Base-by-base conservation (phyloP, 2,797 vertebrate genomes). In the Sebastes vulpes region DNA sequence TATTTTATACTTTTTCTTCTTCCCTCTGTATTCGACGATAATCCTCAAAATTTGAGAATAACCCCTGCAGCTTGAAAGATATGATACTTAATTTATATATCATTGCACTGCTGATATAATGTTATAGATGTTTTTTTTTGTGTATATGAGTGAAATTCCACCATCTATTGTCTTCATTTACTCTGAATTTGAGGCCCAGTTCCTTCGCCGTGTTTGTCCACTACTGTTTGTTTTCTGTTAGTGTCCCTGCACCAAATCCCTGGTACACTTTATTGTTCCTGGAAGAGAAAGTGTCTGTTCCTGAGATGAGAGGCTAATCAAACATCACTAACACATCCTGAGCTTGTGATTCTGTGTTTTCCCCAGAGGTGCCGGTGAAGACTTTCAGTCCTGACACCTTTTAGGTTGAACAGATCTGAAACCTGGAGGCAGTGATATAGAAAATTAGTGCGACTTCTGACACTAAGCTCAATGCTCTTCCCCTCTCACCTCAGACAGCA, bases 331-430 rank as follows among this genome's bases (percentile, higher is more conserved):
- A 68, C 79, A 76, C 56, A 6, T 29, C 54, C 28, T 3, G 54
- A 57, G 46, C 38, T 61, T 26, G 28, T 53, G 68, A 86, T 63
- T 21, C 63, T 46, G 56, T 20, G 52, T 69, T 56, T 74, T 28
- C 18, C 2, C 4, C 10, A 9, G 14, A 52, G 50, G n/a, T 46
- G 48, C 25, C 0, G 10, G 14, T n/a, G 6, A 65, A 18, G 14
- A 48, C 54, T 68, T 9, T 63, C 38, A 50, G 57, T 5, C 46
- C 12, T 6, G 4, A 63, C 75, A 57, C 69, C 63, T 68, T 21
- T 38, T 2, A 16, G 23, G 23, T 50, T 60, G 31, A 61, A 14
- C 65, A 28, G 32, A 72, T 63, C 31, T 48, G 16, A 8, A 60
- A 63, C 48, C 35, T 9, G 14, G 21, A 56, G 25, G 38, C 66